These are phyloP conservation scores for Onchidella celtica DNA, from an alignment of 2,888 invertebrate genomes.

Conservation along the genomic window DNA sequence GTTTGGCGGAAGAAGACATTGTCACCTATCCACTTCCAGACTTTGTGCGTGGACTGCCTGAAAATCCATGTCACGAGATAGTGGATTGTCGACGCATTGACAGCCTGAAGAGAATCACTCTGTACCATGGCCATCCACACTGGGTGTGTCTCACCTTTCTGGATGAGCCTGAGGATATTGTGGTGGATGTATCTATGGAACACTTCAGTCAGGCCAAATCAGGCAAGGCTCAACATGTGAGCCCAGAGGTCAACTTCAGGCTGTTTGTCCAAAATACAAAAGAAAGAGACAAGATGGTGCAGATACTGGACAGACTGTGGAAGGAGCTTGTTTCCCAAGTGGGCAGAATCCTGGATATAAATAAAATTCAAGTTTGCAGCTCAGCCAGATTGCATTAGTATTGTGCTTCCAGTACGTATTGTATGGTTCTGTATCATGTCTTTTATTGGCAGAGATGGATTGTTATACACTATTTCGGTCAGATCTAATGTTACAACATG, in stretches of 20 bases:
- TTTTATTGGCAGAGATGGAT: background rate
- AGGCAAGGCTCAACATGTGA: constrained; percentile 57
- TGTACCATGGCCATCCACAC: constrained; percentile 62
- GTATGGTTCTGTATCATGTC: background rate
- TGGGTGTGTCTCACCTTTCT: constrained; percentile 72
- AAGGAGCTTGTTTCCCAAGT: constrained; percentile 61
- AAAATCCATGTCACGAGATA: constrained; percentile 70
- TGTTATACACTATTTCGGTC: no score
- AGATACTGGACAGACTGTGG: constrained; percentile 74
- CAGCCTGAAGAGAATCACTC: constrained; percentile 67
- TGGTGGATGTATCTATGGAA: constrained; percentile 71
- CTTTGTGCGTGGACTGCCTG: constrained; percentile 75
- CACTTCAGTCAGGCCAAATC: constrained; percentile 61
- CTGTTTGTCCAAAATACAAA: constrained; percentile 69
- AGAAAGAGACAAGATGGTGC: constrained; percentile 72
- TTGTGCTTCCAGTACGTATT: background rate
- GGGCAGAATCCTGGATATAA: constrained; percentile 56
- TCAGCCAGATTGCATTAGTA: no score
- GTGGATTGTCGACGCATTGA: constrained; percentile 70
- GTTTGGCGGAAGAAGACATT: constrained; percentile 73
- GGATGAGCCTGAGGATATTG: constrained; percentile 75
- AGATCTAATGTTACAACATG: no score
- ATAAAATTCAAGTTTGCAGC: constrained; percentile 5
- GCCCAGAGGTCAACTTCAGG: constrained; percentile 67
- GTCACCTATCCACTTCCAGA: constrained; percentile 79